Evolutionary conservation across 64 coral and sea anemone species (phyloP).

Genomic region (Anthopleura sola): DNA sequence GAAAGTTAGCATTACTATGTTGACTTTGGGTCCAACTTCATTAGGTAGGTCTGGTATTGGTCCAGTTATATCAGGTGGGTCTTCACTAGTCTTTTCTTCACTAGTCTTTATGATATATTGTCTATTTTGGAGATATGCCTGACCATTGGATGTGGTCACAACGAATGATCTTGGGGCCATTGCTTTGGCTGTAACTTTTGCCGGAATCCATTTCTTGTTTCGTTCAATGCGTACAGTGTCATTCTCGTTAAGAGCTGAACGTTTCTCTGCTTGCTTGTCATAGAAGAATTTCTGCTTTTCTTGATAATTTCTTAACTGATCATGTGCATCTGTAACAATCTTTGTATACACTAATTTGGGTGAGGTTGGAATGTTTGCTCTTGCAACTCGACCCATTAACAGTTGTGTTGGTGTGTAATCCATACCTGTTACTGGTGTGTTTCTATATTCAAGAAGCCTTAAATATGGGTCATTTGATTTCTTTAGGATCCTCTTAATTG

Average conservation of each 20-base stretch:
- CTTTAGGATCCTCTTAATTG: conserved; percentile 31
- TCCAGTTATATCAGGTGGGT: background rate
- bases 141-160: conserved; percentile 27
- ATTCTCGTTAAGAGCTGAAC: background rate
- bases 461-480: conserved; percentile 43
- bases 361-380: conserved; percentile 29
- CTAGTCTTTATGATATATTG: conserved; percentile 22
- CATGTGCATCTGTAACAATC: conserved; percentile 1
- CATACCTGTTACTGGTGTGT: conserved; percentile 43
- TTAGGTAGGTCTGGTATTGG: background rate
- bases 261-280: conserved; percentile 17
- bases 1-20: background rate
- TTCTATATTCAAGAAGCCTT: conserved; percentile 38
- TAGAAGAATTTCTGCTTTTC: conserved; percentile 33
- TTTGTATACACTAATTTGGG: conserved; percentile 9
- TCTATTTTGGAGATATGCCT: conserved; percentile 5
- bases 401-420: conserved; percentile 29
- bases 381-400: conserved; percentile 30
- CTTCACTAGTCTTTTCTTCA: too few relatives aligned
- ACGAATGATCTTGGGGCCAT: conserved; percentile 19
- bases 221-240: conserved; percentile 25
- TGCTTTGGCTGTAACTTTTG: background rate
- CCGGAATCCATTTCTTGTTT: conserved; percentile 27
- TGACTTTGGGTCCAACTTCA: background rate
- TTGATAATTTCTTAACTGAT: conserved; percentile 21